A percentile compares a stretch with the other conserved stretches of the same genome.
These are phyloP conservation scores for Synchiropus splendidus DNA, from an alignment of 2,113 vertebrate genomes.

Conservation along the genomic window DNA sequence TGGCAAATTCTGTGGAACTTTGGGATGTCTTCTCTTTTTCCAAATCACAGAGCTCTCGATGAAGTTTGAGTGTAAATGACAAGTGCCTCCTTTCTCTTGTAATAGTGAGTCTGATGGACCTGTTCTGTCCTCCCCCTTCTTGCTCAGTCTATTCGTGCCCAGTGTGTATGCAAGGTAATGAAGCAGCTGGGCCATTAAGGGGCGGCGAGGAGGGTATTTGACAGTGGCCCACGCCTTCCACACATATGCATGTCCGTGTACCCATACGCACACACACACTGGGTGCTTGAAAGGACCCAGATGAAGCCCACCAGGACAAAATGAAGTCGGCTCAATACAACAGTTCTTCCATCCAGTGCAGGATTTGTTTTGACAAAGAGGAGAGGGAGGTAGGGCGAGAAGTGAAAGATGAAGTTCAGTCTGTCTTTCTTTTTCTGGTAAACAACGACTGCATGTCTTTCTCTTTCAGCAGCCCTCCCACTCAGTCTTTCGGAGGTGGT, in stretches of 20 bases:
- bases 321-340: slow-evolving; percentile 50
- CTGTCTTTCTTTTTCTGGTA: slow-evolving; percentile 28
- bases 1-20: too few relatives aligned
- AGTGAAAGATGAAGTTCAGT: slow-evolving; percentile 19
- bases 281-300: slow-evolving; percentile 41
- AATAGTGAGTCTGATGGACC: slow-evolving; percentile 54
- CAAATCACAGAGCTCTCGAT: too few relatives aligned
- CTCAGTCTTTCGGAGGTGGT: slow-evolving; percentile 46
- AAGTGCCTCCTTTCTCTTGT: slow-evolving; percentile 23
- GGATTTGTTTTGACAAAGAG: slow-evolving; percentile 49
- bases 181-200: slow-evolving; percentile 52
- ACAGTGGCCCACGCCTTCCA: slow-evolving; percentile 53
- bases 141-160: slow-evolving; percentile 46
- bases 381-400: slow-evolving; percentile 7
- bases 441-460: slow-evolving; percentile 25
- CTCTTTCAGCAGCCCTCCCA: slow-evolving; percentile 29
- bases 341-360: slow-evolving; percentile 43
- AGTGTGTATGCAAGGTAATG: slow-evolving; percentile 55
- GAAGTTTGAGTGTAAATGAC: too few relatives aligned
- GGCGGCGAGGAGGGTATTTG: slow-evolving; percentile 55
- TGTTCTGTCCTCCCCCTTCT: slow-evolving; percentile 42
- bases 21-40: too few relatives aligned
- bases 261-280: slow-evolving; percentile 15
- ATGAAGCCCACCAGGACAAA: slow-evolving; percentile 55
- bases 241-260: slow-evolving; percentile 9